Percentiles rank a stretch among this genome's conserved stretches.
Conservation (phyloP, 35 echinoderm and acorn worm genomes). For the Antedon bifida region DNA sequence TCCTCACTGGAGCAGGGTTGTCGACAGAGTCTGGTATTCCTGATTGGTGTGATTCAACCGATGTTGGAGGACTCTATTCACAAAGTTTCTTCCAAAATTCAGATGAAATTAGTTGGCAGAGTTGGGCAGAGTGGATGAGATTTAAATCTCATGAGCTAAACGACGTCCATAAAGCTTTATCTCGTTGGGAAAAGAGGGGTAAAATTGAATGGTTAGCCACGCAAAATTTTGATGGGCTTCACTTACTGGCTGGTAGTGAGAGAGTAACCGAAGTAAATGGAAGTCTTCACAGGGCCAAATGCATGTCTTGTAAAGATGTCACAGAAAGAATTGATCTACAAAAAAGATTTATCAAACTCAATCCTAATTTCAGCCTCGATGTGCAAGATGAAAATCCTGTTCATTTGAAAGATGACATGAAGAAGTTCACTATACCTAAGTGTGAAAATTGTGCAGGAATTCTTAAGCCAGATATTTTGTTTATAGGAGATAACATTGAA, state of each 20-base stretch:
- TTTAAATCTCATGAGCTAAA: constrained; percentile 68
- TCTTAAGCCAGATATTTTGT: constrained; percentile 66
- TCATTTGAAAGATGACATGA: constrained; percentile 36
- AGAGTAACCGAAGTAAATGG: constrained; percentile 72
- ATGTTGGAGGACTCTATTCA: constrained; percentile 84
- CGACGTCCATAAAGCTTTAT: constrained; percentile 22
- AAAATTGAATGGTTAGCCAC: constrained; percentile 83
- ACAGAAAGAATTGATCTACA: constrained; percentile 46
- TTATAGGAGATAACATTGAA: constrained; percentile 88
- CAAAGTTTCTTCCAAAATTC: no score
- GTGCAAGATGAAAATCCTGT: constrained; percentile 81
- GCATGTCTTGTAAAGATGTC: constrained; percentile 37
- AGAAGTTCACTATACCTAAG: constrained; percentile 43
- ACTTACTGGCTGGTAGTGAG: constrained; percentile 59
- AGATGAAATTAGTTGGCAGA: constrained; percentile 33
- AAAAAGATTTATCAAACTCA: constrained; percentile 37
- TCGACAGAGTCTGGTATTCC: constrained; percentile 96
- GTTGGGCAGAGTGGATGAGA: constrained; percentile 71
- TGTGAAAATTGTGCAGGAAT: constrained; percentile 65
- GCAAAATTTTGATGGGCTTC: constrained; percentile 96
- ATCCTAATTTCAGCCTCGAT: constrained; percentile 43
- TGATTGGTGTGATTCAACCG: constrained; percentile 89
- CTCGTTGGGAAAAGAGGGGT: constrained; percentile 60
- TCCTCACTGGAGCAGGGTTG: constrained; percentile 84
- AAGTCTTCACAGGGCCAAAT: constrained; percentile 43